These are phyloP conservation scores for Drosophila funebris DNA, from an alignment of 1,140 invertebrate genomes.

Conservation along the genomic window DNA sequence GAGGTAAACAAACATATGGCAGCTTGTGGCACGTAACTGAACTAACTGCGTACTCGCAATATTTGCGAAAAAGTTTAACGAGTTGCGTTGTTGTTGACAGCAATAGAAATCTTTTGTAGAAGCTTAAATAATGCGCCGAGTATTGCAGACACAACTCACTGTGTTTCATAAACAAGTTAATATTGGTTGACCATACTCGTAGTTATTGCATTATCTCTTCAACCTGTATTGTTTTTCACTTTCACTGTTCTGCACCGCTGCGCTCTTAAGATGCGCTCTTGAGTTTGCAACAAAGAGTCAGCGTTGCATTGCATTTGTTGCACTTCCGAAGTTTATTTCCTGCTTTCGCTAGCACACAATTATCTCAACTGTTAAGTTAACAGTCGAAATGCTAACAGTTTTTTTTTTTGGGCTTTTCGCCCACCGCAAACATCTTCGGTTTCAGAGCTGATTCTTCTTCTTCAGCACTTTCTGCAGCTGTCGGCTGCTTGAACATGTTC, in stretches of 20 bases:
- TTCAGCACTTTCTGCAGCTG: not conserved
- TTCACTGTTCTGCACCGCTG: slow-evolving; percentile 12
- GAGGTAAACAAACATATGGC: slow-evolving; percentile 46
- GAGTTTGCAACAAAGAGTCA: slow-evolving; percentile 6
- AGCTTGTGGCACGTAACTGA: not conserved
- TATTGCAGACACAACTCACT: not conserved
- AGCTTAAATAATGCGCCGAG: not conserved
- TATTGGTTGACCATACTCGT: not conserved
- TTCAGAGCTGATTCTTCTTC: not conserved
- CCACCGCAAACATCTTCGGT: slow-evolving; percentile 1
- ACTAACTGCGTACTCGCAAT: not conserved
- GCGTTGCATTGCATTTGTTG: slow-evolving; percentile 9
- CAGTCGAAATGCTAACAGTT: slow-evolving; percentile 18
- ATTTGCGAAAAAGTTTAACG: slow-evolving; percentile 5
- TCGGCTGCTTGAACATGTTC: not conserved
- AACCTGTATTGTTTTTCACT: slow-evolving; percentile 8
- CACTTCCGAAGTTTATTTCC: slow-evolving; percentile 37
- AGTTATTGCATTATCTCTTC: not conserved
- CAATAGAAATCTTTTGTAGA: too few relatives aligned
- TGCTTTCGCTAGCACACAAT: slow-evolving; percentile 14
- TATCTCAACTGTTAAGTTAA: slow-evolving; percentile 22
- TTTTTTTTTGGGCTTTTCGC: slow-evolving; percentile 13
- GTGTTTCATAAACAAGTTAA: not conserved
- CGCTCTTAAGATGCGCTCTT: slow-evolving; percentile 30
- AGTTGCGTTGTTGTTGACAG: not conserved